These are phyloP conservation scores for Halisarca cf. caerulea DNA, from an alignment of 37 sponge, comb jelly and placozoan species.

Conservation along the genomic window DNA sequence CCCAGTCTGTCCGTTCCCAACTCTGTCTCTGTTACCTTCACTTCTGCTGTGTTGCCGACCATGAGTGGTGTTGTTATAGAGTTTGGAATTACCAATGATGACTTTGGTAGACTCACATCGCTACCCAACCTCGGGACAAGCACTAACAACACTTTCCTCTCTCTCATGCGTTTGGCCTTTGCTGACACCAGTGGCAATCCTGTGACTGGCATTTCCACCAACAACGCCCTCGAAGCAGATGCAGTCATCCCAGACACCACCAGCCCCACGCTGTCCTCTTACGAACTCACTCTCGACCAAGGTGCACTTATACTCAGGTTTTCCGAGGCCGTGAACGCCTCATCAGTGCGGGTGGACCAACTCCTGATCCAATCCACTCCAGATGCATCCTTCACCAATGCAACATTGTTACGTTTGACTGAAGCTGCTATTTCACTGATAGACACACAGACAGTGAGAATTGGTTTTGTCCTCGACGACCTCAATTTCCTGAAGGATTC, in stretches of 20 bases:
- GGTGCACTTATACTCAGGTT: constrained; percentile 71
- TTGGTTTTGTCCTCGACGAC: constrained; percentile 49
- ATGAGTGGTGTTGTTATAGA: constrained; percentile 47
- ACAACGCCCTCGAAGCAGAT: constrained; percentile 48
- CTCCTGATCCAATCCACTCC: constrained; percentile 51
- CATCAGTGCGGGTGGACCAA: constrained; percentile 58
- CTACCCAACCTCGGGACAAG: constrained; percentile 45
- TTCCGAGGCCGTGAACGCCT: constrained; percentile 64
- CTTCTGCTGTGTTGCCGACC: constrained; percentile 51
- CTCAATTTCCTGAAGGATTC: constrained; percentile 59
- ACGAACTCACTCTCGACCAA: constrained; percentile 44
- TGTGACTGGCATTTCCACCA: constrained; percentile 40
- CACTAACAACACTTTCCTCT: constrained; percentile 53
- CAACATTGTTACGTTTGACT: constrained; percentile 45
- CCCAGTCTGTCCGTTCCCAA: background rate
- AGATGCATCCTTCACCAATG: constrained; percentile 44
- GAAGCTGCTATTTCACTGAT: constrained; percentile 44
- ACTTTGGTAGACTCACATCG: constrained; percentile 47
- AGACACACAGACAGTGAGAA: constrained; percentile 60
- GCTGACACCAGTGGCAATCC: constrained; percentile 76
- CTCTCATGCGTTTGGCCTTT: constrained; percentile 39
- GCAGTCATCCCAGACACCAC: constrained; percentile 41
- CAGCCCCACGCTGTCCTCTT: constrained; percentile 29
- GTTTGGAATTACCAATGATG: constrained; percentile 66
- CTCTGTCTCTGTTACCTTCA: constrained; percentile 28